These are phyloP conservation scores for Phylloscopus collybita DNA, from an alignment of 2,797 vertebrate genomes.

Conservation along the genomic window DNA sequence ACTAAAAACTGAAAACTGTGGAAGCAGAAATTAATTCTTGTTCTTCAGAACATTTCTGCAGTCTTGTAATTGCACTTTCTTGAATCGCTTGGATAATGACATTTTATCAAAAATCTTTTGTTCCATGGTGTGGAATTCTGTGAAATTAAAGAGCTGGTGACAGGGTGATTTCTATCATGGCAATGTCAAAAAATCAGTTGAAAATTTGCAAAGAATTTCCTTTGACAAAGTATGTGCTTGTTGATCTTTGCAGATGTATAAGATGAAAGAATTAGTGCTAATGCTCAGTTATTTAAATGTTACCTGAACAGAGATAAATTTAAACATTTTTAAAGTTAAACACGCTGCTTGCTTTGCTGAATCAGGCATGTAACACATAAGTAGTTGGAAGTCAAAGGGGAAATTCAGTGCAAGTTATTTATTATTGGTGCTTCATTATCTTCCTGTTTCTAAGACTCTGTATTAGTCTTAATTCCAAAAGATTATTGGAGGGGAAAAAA, in stretches of 20 bases:
- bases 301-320: neutral
- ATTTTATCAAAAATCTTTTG: constrained; percentile 23
- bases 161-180: neutral
- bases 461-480: neutral
- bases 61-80: neutral
- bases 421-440: neutral
- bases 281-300: neutral
- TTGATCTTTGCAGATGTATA: neutral
- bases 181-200: neutral
- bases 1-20: neutral
- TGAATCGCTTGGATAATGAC: constrained; percentile 7
- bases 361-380: neutral
- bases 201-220: neutral
- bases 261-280: neutral
- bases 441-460: neutral
- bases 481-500: neutral
- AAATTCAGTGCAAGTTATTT: neutral
- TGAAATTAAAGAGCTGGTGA: neutral
- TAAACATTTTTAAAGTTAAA: neutral
- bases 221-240: neutral
- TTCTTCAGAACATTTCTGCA: neutral
- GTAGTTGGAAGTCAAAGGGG: neutral
- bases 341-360: neutral
- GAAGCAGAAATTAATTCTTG: neutral
- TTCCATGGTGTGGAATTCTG: neutral